Percentiles rank a stretch among this genome's conserved stretches.
phyloP scores from a whole-genome alignment of 2,113 vertebrate species.

The Chloebia gouldiae region DNA sequence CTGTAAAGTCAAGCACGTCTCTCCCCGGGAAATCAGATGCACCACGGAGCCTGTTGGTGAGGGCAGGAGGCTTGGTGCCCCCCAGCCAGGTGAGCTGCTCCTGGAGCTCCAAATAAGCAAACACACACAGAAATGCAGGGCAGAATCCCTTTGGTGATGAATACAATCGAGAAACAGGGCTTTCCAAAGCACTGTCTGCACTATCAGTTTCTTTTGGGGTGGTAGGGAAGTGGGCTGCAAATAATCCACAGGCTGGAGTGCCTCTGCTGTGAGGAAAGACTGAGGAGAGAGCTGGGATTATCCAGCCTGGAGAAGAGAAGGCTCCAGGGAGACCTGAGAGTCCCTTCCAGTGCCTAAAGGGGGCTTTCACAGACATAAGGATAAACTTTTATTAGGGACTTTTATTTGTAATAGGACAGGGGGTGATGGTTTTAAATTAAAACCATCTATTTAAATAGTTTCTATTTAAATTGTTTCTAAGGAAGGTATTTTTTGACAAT shows the following conservation, averaged over 20 bases:
- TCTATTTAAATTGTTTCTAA: neutral
- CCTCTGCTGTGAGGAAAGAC: rapidly evolving
- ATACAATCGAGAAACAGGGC: rapidly evolving
- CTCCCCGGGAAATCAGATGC: slow-evolving; percentile 66
- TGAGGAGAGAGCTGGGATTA: neutral
- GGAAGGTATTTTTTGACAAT: neutral
- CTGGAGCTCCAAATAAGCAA: neutral
- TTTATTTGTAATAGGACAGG: neutral
- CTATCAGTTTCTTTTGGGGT: neutral
- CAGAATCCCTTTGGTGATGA: neutral
- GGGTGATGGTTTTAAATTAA: neutral
- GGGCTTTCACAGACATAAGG: neutral
- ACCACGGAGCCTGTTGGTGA: slow-evolving; percentile 9
- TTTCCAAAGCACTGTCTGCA: neutral
- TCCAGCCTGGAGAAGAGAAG: neutral
- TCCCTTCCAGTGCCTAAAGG: neutral
- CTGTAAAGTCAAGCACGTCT: slow-evolving; percentile 54
- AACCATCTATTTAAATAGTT: neutral
- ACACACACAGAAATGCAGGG: neutral
- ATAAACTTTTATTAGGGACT: neutral
- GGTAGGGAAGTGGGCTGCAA: neutral
- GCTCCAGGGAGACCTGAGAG: rapidly evolving
- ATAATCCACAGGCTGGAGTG: neutral
- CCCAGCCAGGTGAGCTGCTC: slow-evolving; percentile 66
- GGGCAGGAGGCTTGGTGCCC: neutral